Conservation (phyloP, 2,113 vertebrate species). For the Brienomyrus brachyistius region DNA sequence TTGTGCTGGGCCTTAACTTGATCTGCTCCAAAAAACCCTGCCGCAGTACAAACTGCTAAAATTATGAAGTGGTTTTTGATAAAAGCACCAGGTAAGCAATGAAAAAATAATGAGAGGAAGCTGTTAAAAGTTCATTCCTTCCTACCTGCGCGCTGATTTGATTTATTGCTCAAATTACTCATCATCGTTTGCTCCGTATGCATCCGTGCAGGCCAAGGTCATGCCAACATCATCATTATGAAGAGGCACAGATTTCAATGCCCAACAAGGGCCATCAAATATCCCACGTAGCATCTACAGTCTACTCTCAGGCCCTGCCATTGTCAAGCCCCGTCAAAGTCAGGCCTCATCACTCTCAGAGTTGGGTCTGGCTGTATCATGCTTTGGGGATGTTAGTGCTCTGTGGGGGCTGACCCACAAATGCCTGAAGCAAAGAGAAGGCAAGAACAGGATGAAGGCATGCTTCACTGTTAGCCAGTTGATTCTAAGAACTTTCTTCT, state of each 20-base stretch:
- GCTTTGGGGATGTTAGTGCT: background rate
- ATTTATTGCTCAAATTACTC: background rate
- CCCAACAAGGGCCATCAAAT: background rate
- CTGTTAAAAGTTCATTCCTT: background rate
- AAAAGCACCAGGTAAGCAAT: background rate
- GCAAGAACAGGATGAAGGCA: background rate
- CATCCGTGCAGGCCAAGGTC: background rate
- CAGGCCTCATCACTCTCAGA: background rate
- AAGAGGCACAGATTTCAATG: background rate
- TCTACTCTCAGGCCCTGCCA: background rate
- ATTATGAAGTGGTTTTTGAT: background rate
- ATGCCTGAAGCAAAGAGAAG: background rate
- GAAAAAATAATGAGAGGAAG: background rate
- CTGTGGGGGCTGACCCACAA: background rate
- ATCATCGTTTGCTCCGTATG: background rate
- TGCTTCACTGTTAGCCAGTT: background rate
- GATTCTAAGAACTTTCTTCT: background rate
- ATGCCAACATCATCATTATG: background rate
- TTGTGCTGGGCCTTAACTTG: background rate
- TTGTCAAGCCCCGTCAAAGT: no score
- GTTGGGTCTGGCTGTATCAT: background rate
- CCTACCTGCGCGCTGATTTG: background rate
- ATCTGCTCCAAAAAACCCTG: background rate
- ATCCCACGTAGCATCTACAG: background rate
- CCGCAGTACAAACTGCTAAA: background rate